These are phyloP conservation scores for Hypsopygia costalis DNA, from an alignment of 2,888 invertebrate genomes.

Conservation along the genomic window DNA sequence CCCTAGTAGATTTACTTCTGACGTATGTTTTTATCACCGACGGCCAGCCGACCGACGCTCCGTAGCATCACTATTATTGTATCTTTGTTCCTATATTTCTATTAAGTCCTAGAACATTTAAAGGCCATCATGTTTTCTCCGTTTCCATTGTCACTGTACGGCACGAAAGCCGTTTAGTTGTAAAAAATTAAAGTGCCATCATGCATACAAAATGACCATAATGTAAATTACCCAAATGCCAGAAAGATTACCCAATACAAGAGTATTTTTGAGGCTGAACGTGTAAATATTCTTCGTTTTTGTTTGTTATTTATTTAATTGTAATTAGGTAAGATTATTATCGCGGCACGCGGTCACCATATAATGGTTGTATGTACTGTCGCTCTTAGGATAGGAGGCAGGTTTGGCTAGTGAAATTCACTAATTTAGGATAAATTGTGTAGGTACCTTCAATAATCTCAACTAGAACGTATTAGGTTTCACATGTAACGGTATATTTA, in stretches of 20 bases:
- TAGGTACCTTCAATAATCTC: conserved; percentile 77
- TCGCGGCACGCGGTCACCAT: conserved; percentile 35
- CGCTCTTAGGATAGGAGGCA: conserved; percentile 17
- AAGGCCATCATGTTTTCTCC: conserved; percentile 15
- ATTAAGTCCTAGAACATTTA: conserved; percentile 26
- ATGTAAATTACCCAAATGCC: conserved; percentile 27
- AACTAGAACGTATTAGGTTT: conserved; percentile 46
- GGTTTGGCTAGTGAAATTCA: conserved; percentile 24
- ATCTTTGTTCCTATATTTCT: conserved; percentile 53
- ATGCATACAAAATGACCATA: conserved; percentile 25
- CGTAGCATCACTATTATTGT: neutral
- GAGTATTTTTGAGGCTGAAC: conserved; percentile 59
- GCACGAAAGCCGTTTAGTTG: conserved; percentile 19
- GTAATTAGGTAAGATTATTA: conserved; percentile 36
- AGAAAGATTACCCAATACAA: conserved; percentile 29
- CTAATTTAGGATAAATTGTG: conserved; percentile 49
- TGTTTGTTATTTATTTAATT: conserved; percentile 60
- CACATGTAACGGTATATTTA: conserved; percentile 13
- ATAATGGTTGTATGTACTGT: conserved; percentile 47
- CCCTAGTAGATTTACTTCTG: too few relatives aligned
- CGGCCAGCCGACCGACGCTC: too few relatives aligned
- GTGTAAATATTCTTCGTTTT: conserved; percentile 59
- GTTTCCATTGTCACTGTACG: conserved; percentile 32
- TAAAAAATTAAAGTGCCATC: conserved; percentile 42
- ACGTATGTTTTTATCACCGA: too few relatives aligned